Evolutionary conservation across 2,797 vertebrate species (phyloP).

Genomic region (Ctenopoma kingsleyae): DNA sequence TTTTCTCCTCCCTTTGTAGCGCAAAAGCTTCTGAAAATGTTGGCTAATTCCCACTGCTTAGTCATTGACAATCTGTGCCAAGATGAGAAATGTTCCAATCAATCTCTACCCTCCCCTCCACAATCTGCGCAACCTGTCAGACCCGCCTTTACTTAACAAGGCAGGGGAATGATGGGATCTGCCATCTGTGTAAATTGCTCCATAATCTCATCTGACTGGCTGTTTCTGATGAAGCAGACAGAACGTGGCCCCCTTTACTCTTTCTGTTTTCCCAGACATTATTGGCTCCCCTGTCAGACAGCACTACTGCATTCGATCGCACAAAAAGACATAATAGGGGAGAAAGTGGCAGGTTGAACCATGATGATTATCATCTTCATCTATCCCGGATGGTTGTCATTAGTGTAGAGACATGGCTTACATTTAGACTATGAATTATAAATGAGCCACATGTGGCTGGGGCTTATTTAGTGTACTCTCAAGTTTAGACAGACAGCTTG

Average conservation of each 20-base stretch:
- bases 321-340: conserved; percentile 47
- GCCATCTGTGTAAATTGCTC: conserved; percentile 74
- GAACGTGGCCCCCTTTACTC: conserved; percentile 25
- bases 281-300: conserved; percentile 69
- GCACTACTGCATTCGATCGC: conserved; percentile 48
- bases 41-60: conserved; percentile 62
- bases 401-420: conserved; percentile 33
- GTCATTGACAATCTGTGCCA: conserved; percentile 63
- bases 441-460: conserved; percentile 28
- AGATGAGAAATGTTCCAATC: conserved; percentile 60
- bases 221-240: conserved; percentile 52
- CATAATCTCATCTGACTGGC: conserved; percentile 71
- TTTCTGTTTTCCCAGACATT: conserved; percentile 52
- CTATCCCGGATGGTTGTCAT: conserved; percentile 55
- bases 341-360: conserved; percentile 54
- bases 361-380: conserved; percentile 55
- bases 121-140: conserved; percentile 50
- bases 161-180: conserved; percentile 66
- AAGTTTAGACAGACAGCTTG: conserved; percentile 28
- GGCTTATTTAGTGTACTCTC: conserved; percentile 18
- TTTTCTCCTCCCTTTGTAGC: conserved; percentile 29
- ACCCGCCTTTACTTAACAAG: conserved; percentile 64
- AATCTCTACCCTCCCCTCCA: conserved; percentile 4
- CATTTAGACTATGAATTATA: conserved; percentile 44
- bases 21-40: conserved; percentile 52